Evolutionary conservation across 2,797 vertebrate genomes (phyloP), one percentile per base, ranked within the genome.

Genomic region (Pseudochromis fuscus): DNA sequence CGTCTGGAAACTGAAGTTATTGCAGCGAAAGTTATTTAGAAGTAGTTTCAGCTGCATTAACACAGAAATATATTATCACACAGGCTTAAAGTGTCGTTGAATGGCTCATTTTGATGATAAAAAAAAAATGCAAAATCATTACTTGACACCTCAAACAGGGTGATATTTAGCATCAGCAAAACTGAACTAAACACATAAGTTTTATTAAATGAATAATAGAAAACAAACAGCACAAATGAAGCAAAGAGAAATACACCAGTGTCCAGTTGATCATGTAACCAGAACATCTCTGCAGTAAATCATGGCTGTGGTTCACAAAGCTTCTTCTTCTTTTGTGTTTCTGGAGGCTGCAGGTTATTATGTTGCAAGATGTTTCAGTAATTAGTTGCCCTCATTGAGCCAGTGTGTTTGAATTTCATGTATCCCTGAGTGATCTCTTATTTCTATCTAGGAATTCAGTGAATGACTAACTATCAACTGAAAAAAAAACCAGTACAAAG

Each of bases 11-110:
- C 33, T 35, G 24, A 31, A 76, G 48, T 46, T 45, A 64, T 19
- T 67, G 52, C 63, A 9, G 37, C 67, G 35, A 24, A 74, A 72
- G 12, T 9, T 67, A 49, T 68, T 42, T 16, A 58, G 12, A 69
- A 56, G 61, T 33, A 40, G 8, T 66, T 74, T 71, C 4, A 50
- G 23, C 18, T 57, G 18, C 6, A 8, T 2, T 44, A 2, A 33
- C 4, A 28, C 46, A 37, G 28, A 31, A 24, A 30, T 1, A 63
- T 52, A 1, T 52, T 52, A 24, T 31, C 4, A 3, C 33, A 16
- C 10, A 28, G 23, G 52, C 28, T 33, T 28, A 10, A 7, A 62
- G 35, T 57, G 18, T 11, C 23, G 8, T 28, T 56, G 1, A 46
- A 31, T 24, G 1, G 21, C 21, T 50, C 8, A 18, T 27, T 58